Evolutionary conservation across 2,888 invertebrate species (phyloP), one percentile per base, ranked within the genome.

Genomic region (Aplocera efformata): DNA sequence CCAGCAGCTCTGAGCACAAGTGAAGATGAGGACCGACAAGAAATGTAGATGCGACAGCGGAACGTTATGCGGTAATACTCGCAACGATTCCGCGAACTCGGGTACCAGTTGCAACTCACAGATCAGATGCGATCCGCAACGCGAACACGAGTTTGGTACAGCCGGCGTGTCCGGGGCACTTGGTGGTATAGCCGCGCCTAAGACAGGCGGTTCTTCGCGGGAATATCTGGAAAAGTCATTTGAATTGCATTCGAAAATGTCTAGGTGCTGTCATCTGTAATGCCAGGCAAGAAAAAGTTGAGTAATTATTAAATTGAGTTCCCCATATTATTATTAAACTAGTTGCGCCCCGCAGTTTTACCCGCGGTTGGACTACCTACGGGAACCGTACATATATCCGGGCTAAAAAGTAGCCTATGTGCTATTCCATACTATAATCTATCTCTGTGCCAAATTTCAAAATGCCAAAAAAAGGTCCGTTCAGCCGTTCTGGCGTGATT

Each of bases 81-180:
- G 85, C 22, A 96, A 79, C 39, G 93, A 91, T 10, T 93, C 91
- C 38, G 96, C 92, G 23, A 96, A 85, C 1, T 94, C 93, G 0
- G 97, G 95, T 32, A 97, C 85, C 27, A 97, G 84, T 83, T 97
- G 97, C 7, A 96, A 78, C 75, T 97, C 97, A 70, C 96, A 96
- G 11, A 90, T 86, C 53, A 93, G 88, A 22, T 91, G 91, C 1
- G 92, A 90, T 34, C 93, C 92, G 67, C 95, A 96, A 64, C 95
- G 89, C 29, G 80, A 72, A 67, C 96, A 95, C 48, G 84, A 83
- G 1, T 74, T 43, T 1, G 88, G 86, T 7, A 50, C 44, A 58
- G 72, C 38, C 41, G 79, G 54, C 68, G 89, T 63, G 10, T 71
- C 73, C 0, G 77, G 71, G 0, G 69, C 56, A 32, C 55, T 53